Evolutionary conservation across 1,140 invertebrate species (phyloP).

Genomic region (Aphelenchoides besseyi): DNA sequence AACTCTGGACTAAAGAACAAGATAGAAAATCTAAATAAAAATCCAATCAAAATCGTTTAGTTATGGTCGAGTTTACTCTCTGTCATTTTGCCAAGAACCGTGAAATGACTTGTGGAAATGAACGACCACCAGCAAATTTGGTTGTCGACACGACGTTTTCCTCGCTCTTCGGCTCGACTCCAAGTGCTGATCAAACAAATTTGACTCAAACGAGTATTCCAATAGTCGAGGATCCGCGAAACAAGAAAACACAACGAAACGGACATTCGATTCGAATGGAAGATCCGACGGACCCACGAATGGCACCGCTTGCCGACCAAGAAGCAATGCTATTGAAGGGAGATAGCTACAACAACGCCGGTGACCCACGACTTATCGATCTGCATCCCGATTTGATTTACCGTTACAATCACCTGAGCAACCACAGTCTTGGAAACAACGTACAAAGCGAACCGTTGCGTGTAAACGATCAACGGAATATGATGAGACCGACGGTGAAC

Average conservation of each 20-base stretch:
- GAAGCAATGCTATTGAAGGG: conserved; percentile 17
- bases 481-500: conserved; percentile 13
- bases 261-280: conserved; percentile 3
- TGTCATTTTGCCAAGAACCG: conserved; percentile 61
- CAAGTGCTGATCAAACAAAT: background rate
- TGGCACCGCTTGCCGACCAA: background rate
- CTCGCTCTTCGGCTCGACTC: conserved; percentile 50
- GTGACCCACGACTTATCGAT: background rate
- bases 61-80: conserved; percentile 62
- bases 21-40: background rate
- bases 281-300: background rate
- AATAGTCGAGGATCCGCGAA: background rate
- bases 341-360: background rate
- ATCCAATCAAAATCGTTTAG: conserved; percentile 29
- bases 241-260: background rate
- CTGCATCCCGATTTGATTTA: background rate
- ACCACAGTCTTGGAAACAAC: background rate
- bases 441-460: background rate
- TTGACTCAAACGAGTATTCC: background rate
- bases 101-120: conserved; percentile 39
- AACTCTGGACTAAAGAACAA: background rate
- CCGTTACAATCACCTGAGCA: background rate
- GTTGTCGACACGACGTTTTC: conserved; percentile 56
- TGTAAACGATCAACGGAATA: background rate
- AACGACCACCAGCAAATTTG: conserved; percentile 31